These are phyloP conservation scores for Gymnoscopelus microlampas DNA, from an alignment of 2,797 vertebrate genomes.

Conservation along the genomic window DNA sequence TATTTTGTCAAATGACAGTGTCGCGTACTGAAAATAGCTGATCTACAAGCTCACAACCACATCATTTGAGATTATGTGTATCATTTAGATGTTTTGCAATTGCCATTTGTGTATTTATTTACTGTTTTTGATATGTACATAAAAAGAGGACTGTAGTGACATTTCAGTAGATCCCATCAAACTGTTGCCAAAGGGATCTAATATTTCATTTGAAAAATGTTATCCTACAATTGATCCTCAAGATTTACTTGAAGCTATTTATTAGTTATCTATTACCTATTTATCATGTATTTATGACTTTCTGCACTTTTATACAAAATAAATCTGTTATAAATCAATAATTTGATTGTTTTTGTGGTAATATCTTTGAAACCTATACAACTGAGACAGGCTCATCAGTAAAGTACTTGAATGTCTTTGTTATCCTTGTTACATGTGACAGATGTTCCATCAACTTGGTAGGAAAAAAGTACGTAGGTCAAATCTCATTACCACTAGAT, in stretches of 20 bases:
- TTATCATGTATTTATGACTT: conserved; percentile 24
- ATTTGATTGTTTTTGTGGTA: neutral
- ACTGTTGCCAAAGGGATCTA: neutral
- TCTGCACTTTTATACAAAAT: conserved; percentile 69
- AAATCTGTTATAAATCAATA: conserved; percentile 45
- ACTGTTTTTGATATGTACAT: conserved; percentile 4
- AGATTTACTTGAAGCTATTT: neutral
- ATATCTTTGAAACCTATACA: too few relatives aligned
- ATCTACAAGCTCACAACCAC: neutral
- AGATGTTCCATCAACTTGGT: neutral
- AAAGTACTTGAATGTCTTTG: conserved; percentile 3
- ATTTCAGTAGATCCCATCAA: neutral
- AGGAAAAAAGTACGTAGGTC: conserved; percentile 23
- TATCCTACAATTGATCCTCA: neutral
- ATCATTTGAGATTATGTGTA: neutral
- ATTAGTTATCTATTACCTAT: too few relatives aligned
- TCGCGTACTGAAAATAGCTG: neutral
- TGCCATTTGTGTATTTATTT: neutral
- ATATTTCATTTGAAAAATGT: neutral
- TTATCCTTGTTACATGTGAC: conserved; percentile 19
- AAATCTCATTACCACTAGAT: neutral
- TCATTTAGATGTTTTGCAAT: conserved; percentile 17
- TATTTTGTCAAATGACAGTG: conserved; percentile 18
- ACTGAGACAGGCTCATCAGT: too few relatives aligned
- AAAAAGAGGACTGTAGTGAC: neutral